These are phyloP conservation scores for Tetraodon nigroviridis DNA, from an alignment of 2,113 vertebrate species.

Conservation along the genomic window DNA sequence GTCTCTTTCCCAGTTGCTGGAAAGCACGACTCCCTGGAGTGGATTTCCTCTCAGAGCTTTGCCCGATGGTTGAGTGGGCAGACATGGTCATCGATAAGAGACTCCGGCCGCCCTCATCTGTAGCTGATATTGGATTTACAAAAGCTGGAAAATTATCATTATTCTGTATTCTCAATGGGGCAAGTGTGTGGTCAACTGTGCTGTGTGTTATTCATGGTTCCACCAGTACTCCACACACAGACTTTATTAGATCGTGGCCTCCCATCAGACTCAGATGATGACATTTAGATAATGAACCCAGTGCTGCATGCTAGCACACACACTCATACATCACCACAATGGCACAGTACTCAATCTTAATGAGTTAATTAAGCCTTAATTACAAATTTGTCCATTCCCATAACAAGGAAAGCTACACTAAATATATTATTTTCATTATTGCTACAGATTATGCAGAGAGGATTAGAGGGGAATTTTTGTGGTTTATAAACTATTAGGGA, in stretches of 20 bases:
- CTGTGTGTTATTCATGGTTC: not conserved
- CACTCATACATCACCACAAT: constrained; percentile 7
- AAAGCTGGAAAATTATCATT: constrained; percentile 23
- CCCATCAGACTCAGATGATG: constrained; percentile 10
- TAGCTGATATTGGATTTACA: constrained; percentile 15
- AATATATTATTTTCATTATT: constrained; percentile 34
- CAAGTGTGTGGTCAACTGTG: constrained; percentile 25
- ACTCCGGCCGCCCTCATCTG: constrained; percentile 4
- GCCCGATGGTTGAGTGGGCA: constrained; percentile 25
- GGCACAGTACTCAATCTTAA: constrained; percentile 30
- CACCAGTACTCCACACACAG: not conserved
- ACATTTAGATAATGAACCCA: constrained; percentile 21
- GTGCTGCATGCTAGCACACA: not conserved
- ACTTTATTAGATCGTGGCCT: constrained; percentile 1
- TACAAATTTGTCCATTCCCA: constrained; percentile 25
- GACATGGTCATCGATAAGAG: constrained; percentile 42
- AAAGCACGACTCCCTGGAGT: constrained; percentile 54
- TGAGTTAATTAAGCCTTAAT: constrained; percentile 48
- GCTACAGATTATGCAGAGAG: constrained; percentile 21
- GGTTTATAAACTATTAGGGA: not conserved
- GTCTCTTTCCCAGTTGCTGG: constrained; percentile 27
- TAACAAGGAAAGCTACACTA: constrained; percentile 21
- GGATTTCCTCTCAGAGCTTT: constrained; percentile 50
- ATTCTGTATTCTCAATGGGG: constrained; percentile 7
- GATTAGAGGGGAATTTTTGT: not conserved